A percentile compares a stretch with the other conserved stretches of the same genome.
phyloP scores from a whole-genome alignment of 2,797 vertebrate species.

The Tadarida brasiliensis region DNA sequence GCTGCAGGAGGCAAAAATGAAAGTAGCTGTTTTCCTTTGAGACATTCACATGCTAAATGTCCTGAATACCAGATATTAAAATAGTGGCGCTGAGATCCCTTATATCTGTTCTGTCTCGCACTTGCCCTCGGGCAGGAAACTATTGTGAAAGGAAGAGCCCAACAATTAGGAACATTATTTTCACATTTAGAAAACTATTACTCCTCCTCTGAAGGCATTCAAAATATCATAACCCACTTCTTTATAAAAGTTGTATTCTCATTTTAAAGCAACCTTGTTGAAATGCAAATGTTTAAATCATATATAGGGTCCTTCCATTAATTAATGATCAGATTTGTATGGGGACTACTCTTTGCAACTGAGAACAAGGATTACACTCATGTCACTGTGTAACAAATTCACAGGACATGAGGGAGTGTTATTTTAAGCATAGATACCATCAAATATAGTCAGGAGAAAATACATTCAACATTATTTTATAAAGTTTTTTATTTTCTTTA shows the following conservation, averaged over 20 bases:
- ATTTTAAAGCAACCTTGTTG: background rate
- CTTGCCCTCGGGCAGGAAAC: constrained; percentile 74
- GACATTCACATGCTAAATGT: constrained; percentile 74
- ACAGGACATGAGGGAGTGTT: background rate
- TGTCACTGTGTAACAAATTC: background rate
- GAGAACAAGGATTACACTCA: background rate
- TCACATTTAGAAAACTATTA: constrained; percentile 37
- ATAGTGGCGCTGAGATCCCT: constrained; percentile 43
- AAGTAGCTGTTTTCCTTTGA: constrained; percentile 79
- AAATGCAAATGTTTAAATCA: background rate
- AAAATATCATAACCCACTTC: background rate
- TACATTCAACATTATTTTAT: background rate
- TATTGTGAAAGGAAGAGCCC: constrained; percentile 56
- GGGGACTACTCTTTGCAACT: background rate
- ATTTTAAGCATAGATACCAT: background rate
- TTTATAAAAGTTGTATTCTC: background rate
- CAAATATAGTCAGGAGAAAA: background rate
- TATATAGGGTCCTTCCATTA: background rate
- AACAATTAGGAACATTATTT: constrained; percentile 3
- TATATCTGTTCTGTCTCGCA: constrained; percentile 40
- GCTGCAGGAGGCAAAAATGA: constrained; percentile 81
- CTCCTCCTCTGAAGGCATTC: background rate
- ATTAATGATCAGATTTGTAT: background rate
- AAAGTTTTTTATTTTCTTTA: background rate
- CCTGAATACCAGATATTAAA: constrained; percentile 76